Base-by-base conservation (phyloP, 92 coral and sea anemone genomes). In the Zoanthus gigantus region DNA sequence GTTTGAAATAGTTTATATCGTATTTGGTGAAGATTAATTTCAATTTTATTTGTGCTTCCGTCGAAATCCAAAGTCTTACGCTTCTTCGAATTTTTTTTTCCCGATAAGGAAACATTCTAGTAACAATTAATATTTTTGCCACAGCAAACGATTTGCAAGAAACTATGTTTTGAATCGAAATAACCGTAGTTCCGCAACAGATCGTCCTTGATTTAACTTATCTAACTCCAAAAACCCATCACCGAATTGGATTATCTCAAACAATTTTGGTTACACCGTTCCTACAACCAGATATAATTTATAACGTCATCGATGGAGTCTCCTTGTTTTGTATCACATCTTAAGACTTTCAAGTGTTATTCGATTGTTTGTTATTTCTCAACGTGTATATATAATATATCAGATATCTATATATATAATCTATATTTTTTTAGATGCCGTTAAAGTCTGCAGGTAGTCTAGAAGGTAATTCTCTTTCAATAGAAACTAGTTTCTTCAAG, bases 201-300 rank as follows among this genome's bases (percentile, higher is more conserved):
- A 37, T 61, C 16, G 23, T 2, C 46, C 54, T 44, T 63, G 76
- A 37, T 37, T 37, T 37, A 37, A 37, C 42, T 37, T 74, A 81
- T 81, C 74, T n/a, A 81, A 45, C 75, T 45, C 15, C 75, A 65
- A 14, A 81, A 78, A 31, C 57, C 56, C 15, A 48, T 78, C 18
- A 53, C 52, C 3, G 57, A 79, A 67, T 42, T 66, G 9, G 46
- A 77, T 53, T 63, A 66, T 31, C 45, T 31, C 2, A 23, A 67
- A 45, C 45, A 18, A 17, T 77, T 53, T 77, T 29, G 37, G 7
- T 72, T 37, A 37, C 9, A 72, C 45, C 47, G 7, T 28, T 31
- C 34, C 56, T 11, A 0, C 56, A 11, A 50, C 17, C 46, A 30
- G 16, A 69, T 46, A 37, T 37, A 37, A 37, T 37, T 37, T 37